Conservation (phyloP, 2,888 invertebrate species). For the Scaptomyza caliginosa region DNA sequence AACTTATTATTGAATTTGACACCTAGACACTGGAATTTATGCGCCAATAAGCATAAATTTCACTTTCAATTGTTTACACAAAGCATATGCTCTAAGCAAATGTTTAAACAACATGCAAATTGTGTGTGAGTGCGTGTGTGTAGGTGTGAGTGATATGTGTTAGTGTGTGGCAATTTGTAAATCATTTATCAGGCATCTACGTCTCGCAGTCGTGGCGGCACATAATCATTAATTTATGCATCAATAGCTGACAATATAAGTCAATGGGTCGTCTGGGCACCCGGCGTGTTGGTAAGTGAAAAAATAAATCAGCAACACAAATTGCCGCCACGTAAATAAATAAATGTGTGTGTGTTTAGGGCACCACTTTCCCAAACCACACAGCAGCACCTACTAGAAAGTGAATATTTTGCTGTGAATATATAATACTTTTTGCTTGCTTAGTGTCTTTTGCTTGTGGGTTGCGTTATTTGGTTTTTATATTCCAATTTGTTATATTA, state of each 20-base stretch:
- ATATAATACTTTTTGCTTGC: too few species aligned
- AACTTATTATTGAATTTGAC: conserved; percentile 44
- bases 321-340: conserved; percentile 69
- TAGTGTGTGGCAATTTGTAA: conserved; percentile 50
- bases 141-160: conserved; percentile 3
- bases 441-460: too few species aligned
- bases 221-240: conserved; percentile 77
- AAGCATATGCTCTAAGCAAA: conserved; percentile 56
- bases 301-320: conserved; percentile 71
- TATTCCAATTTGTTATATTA: too few species aligned
- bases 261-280: conserved; percentile 72
- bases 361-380: neutral
- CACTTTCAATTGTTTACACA: conserved; percentile 61
- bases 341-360: conserved; percentile 27
- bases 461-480: too few species aligned
- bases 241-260: conserved; percentile 77
- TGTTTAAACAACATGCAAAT: conserved; percentile 45
- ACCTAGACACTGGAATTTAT: conserved; percentile 67
- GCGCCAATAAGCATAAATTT: conserved; percentile 68
- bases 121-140: neutral
- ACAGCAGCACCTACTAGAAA: neutral
- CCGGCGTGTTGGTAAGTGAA: conserved; percentile 65
- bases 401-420: conserved; percentile 26
- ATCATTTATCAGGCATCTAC: conserved; percentile 62
- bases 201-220: conserved; percentile 23